phyloP scores from a whole-genome alignment of 2,888 invertebrate genomes.

The Hylaea fasciaria region DNA sequence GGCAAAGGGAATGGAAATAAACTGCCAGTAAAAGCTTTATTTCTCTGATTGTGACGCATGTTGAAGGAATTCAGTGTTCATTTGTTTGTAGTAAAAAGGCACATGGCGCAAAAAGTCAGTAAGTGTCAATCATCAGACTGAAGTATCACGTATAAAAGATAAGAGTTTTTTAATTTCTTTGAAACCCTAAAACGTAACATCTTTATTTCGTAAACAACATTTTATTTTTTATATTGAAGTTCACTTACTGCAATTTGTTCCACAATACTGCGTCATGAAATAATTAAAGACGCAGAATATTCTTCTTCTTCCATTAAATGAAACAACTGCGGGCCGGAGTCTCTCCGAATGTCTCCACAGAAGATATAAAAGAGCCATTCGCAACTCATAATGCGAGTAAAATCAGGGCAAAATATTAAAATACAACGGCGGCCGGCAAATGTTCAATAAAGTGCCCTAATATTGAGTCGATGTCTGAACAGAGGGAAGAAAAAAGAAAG shows the following conservation, averaged over 20 bases:
- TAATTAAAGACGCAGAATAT: conserved; percentile 13
- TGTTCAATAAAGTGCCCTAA: conserved; percentile 26
- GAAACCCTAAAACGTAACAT: too few relatives aligned
- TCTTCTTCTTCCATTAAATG: conserved; percentile 23
- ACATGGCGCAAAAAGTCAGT: too few relatives aligned
- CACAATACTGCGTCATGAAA: conserved; percentile 15
- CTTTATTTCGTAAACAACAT: neutral
- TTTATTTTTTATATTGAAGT: too few relatives aligned
- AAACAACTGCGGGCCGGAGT: conserved; percentile 17
- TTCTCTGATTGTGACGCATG: conserved; percentile 8
- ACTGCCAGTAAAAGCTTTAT: conserved; percentile 3
- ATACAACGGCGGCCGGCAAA: conserved; percentile 22
- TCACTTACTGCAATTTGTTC: conserved; percentile 2
- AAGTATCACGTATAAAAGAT: too few relatives aligned
- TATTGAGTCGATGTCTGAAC: conserved; percentile 17
- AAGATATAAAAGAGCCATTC: conserved; percentile 23
- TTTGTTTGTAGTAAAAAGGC: neutral
- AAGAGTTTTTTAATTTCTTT: too few relatives aligned
- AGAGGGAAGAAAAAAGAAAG: neutral
- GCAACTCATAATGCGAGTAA: conserved; percentile 24
- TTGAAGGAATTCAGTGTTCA: neutral
- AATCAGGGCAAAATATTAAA: conserved; percentile 31
- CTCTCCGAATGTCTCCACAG: conserved; percentile 14
- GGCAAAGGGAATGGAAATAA: conserved; percentile 8
- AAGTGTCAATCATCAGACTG: too few relatives aligned